These are phyloP conservation scores for Cacoxenus indagator DNA, from an alignment of 2,888 invertebrate species.

Conservation along the genomic window DNA sequence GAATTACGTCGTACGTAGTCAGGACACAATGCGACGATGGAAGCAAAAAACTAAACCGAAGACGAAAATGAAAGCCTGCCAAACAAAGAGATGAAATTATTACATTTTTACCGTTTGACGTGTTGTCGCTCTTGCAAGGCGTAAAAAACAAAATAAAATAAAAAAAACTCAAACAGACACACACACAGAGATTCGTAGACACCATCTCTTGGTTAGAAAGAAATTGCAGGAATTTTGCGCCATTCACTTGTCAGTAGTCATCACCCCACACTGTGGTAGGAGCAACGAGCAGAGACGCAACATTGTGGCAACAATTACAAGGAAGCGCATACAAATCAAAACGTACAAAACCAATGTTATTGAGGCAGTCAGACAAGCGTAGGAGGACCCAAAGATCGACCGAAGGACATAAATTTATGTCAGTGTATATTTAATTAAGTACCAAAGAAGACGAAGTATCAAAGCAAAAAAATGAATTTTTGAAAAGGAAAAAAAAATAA, in stretches of 20 bases:
- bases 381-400: background rate
- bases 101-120: slow-evolving; percentile 28
- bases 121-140: background rate
- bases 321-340: slow-evolving; percentile 14
- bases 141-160: no score
- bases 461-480: background rate
- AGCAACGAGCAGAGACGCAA: background rate
- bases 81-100: slow-evolving; percentile 13
- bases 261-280: background rate
- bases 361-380: background rate
- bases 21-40: background rate
- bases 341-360: background rate
- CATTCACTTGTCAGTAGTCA: slow-evolving; percentile 16
- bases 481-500: background rate
- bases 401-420: slow-evolving; percentile 39
- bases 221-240: slow-evolving; percentile 11
- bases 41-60: background rate
- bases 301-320: slow-evolving; percentile 17
- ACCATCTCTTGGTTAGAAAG: no score
- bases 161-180: background rate
- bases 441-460: slow-evolving; percentile 26
- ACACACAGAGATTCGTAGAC: no score
- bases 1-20: slow-evolving; percentile 14
- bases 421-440: slow-evolving; percentile 59
- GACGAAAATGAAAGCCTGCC: background rate